phyloP scores from a whole-genome alignment of 2,113 vertebrate genomes.

The Microcebus jonahi region DNA sequence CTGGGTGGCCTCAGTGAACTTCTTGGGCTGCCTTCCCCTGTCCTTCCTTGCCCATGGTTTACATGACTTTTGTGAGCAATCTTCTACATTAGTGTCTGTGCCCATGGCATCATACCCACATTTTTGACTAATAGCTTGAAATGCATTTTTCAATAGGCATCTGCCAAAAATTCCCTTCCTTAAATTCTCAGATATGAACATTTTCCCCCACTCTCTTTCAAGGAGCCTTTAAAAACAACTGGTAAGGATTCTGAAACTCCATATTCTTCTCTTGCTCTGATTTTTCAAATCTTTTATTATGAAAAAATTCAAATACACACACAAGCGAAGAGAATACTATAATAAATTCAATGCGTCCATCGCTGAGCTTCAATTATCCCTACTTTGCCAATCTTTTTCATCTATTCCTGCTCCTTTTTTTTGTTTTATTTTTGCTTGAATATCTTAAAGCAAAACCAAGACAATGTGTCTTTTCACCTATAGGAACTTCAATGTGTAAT shows the following conservation, averaged over 20 bases:
- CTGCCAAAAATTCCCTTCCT: background rate
- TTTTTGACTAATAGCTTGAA: background rate
- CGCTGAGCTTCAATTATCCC: background rate
- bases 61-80: background rate
- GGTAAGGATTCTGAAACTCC: background rate
- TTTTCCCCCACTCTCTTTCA: background rate
- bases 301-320: background rate
- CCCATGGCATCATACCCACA: background rate
- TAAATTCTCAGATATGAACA: background rate
- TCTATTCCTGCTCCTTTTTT: background rate
- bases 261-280: background rate
- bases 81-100: background rate
- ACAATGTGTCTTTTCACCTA: background rate
- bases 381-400: background rate
- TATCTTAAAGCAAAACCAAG: slow-evolving; percentile 36
- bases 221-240: background rate
- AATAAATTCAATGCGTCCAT: background rate
- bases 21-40: background rate
- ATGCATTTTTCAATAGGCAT: background rate
- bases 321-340: background rate
- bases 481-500: background rate
- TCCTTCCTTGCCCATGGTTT: background rate
- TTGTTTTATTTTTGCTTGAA: background rate
- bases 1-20: background rate
- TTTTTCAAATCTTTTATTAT: background rate